These are phyloP conservation scores for Mixornis gularis DNA, from an alignment of 2,113 vertebrate species.

Conservation along the genomic window DNA sequence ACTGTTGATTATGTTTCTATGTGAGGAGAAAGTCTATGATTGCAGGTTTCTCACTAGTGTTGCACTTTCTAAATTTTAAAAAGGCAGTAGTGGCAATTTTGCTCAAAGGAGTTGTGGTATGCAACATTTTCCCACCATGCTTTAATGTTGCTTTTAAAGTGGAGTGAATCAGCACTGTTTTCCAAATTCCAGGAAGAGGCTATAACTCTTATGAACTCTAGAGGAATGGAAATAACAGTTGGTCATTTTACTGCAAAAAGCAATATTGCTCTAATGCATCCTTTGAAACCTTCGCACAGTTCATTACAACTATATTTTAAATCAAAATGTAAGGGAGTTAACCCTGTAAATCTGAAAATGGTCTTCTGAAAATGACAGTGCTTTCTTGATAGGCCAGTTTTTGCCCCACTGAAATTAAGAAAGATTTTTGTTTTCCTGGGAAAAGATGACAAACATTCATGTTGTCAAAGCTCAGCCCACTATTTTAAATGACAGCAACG, in stretches of 20 bases:
- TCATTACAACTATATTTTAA: constrained; percentile 6
- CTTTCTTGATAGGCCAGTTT: background rate
- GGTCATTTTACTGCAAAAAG: background rate
- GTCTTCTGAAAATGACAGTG: background rate
- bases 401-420: background rate
- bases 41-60: background rate
- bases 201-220: background rate
- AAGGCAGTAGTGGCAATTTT: background rate
- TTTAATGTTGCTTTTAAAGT: background rate
- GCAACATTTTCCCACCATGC: background rate
- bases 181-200: background rate
- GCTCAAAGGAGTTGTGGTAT: background rate
- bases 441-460: background rate
- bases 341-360: constrained; percentile 26
- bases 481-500: background rate
- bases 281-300: background rate
- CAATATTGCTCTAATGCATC: background rate
- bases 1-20: background rate
- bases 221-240: constrained; percentile 25
- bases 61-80: background rate
- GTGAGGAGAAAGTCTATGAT: background rate
- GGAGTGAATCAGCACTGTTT: background rate
- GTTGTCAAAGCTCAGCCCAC: background rate
- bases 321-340: background rate
- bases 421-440: background rate